These are phyloP conservation scores for Gonocerus acuteangulatus DNA, from an alignment of 2,888 invertebrate species.

Conservation along the genomic window DNA sequence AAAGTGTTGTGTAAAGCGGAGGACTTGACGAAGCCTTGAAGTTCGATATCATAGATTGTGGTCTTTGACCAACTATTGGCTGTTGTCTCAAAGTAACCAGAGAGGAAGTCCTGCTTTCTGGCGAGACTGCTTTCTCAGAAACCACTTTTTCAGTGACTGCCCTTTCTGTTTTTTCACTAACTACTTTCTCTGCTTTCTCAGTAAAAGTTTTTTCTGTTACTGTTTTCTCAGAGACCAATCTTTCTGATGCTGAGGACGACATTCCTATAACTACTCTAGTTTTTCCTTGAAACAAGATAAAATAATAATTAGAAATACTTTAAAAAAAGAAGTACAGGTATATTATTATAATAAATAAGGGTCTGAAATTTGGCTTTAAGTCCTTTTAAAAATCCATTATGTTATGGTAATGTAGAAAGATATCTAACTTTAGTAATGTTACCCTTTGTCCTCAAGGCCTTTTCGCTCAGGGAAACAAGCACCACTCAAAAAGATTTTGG, in stretches of 20 bases:
- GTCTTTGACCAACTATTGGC: slow-evolving; percentile 10
- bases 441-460: too few relatives aligned
- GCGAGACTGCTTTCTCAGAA: slow-evolving; percentile 9
- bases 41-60: slow-evolving; percentile 15
- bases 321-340: not conserved
- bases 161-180: not conserved
- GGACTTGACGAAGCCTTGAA: not conserved
- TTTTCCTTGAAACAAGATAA: not conserved
- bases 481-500: too few relatives aligned
- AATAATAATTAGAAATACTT: not conserved
- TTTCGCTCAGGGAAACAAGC: too few relatives aligned
- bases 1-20: not conserved
- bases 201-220: too few relatives aligned
- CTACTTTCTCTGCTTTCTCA: too few relatives aligned
- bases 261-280: too few relatives aligned
- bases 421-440: too few relatives aligned
- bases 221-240: too few relatives aligned
- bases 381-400: too few relatives aligned
- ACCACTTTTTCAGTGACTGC: not conserved
- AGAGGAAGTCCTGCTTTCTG: slow-evolving; percentile 12
- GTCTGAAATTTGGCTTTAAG: too few relatives aligned
- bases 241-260: too few relatives aligned
- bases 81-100: slow-evolving; percentile 22
- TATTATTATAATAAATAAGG: not conserved
- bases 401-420: too few relatives aligned